phyloP scores from a whole-genome alignment of 2,888 invertebrate genomes.

The Diogma glabrata region DNA sequence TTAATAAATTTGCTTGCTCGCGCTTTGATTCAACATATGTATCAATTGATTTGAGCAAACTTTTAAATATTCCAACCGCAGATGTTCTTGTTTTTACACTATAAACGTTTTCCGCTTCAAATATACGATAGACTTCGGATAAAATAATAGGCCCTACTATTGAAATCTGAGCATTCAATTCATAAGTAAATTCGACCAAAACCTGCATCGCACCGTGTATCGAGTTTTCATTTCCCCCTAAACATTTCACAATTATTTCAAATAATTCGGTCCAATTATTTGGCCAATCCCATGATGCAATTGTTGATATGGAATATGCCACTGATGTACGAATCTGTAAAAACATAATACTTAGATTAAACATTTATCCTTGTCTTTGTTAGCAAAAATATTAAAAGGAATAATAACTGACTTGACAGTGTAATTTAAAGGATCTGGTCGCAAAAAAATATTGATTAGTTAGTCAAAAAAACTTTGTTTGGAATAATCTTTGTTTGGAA shows the following conservation, averaged over 20 bases:
- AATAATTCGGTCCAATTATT: slow-evolving; percentile 58
- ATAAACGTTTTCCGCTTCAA: slow-evolving; percentile 42
- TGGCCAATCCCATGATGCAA: slow-evolving; percentile 64
- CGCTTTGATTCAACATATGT: slow-evolving; percentile 37
- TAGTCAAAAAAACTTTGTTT: no score
- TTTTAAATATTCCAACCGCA: slow-evolving; percentile 54
- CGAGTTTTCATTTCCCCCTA: slow-evolving; percentile 46
- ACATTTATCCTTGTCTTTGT: no score
- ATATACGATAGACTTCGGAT: slow-evolving; percentile 57
- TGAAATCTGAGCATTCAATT: slow-evolving; percentile 51
- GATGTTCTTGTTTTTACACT: slow-evolving; percentile 49
- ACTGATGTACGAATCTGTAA: slow-evolving; percentile 46
- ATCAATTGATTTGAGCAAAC: slow-evolving; percentile 39
- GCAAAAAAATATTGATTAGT: no score
- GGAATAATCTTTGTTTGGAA: no score
- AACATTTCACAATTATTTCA: slow-evolving; percentile 49
- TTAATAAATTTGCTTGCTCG: slow-evolving; percentile 46
- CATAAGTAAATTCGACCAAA: slow-evolving; percentile 53
- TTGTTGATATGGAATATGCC: slow-evolving; percentile 57
- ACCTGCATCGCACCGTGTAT: slow-evolving; percentile 64
- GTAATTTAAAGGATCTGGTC: no score
- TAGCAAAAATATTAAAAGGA: no score
- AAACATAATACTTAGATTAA: slow-evolving; percentile 1
- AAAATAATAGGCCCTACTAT: slow-evolving; percentile 55
- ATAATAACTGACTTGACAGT: no score